These are phyloP conservation scores for Rhagoletis pomonella DNA, from an alignment of 1,140 invertebrate species.

Conservation along the genomic window DNA sequence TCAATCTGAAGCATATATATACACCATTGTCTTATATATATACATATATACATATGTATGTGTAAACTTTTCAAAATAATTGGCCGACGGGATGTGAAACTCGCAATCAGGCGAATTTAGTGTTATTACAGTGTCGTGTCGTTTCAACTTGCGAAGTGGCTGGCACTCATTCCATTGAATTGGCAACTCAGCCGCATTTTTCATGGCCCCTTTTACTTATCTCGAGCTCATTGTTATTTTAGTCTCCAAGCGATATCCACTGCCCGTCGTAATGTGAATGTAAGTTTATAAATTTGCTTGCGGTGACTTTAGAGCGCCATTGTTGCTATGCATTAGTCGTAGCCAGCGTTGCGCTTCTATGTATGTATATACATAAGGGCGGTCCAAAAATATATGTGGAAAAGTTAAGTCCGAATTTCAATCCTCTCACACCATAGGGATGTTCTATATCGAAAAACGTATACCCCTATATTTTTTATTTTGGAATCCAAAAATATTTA, in stretches of 20 bases:
- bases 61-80: constrained; percentile 48
- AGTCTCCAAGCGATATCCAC: neutral
- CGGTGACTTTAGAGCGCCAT: neutral
- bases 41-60: too few species aligned
- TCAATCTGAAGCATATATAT: constrained; percentile 16
- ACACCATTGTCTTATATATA: neutral
- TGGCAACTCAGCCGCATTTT: too few species aligned
- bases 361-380: too few species aligned
- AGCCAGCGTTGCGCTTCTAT: too few species aligned
- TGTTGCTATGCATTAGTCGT: too few species aligned
- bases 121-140: constrained; percentile 48
- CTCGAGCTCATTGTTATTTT: neutral
- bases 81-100: constrained; percentile 35
- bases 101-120: constrained; percentile 46
- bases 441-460: too few species aligned
- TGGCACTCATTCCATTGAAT: neutral
- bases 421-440: too few species aligned
- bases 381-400: too few species aligned
- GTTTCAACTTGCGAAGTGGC: neutral
- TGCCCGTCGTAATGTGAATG: neutral
- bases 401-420: too few species aligned
- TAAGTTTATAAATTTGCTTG: neutral
- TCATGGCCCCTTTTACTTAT: neutral
- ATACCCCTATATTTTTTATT: too few species aligned
- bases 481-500: too few species aligned